Evolutionary conservation across 2,888 invertebrate genomes (phyloP).

Genomic region (Drosophila mulleri): DNA sequence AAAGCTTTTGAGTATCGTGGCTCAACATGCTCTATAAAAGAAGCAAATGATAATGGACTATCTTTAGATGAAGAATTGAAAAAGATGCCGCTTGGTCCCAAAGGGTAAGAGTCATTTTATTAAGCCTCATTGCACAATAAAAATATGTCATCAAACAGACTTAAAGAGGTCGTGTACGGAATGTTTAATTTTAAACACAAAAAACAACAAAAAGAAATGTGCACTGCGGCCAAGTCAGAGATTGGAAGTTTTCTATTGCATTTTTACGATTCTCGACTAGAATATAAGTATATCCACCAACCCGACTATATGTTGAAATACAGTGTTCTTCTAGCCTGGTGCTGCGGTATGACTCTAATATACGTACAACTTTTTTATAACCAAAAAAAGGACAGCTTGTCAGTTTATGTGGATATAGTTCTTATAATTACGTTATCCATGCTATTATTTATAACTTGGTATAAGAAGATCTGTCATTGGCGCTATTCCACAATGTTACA

Average conservation of each 20-base stretch:
- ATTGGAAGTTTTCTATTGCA: slow-evolving; percentile 86
- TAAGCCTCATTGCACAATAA: too few relatives aligned
- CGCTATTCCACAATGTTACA: slow-evolving; percentile 66
- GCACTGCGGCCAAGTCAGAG: slow-evolving; percentile 73
- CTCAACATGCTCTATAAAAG: background rate
- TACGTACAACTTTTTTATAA: slow-evolving; percentile 86
- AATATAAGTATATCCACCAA: slow-evolving; percentile 89
- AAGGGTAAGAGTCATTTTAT: slow-evolving; percentile 86
- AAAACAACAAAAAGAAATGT: background rate
- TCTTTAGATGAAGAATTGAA: slow-evolving; percentile 92
- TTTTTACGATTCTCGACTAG: slow-evolving; percentile 88
- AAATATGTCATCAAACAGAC: background rate
- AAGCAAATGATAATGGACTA: slow-evolving; percentile 84
- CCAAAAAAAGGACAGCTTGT: slow-evolving; percentile 87
- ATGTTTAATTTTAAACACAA: background rate
- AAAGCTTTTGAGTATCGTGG: background rate
- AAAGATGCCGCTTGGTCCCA: slow-evolving; percentile 92
- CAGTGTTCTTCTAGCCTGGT: slow-evolving; percentile 88
- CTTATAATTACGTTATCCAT: slow-evolving; percentile 86
- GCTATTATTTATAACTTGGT: slow-evolving; percentile 89
- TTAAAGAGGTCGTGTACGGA: slow-evolving; percentile 86
- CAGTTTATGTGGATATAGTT: background rate
- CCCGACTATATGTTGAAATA: slow-evolving; percentile 94
- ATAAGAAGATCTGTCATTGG: slow-evolving; percentile 89
- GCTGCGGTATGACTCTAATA: slow-evolving; percentile 87